Evolutionary conservation across 2,797 vertebrate species (phyloP), one percentile per base, ranked within the genome.

Genomic region (Hippocampus kuda): DNA sequence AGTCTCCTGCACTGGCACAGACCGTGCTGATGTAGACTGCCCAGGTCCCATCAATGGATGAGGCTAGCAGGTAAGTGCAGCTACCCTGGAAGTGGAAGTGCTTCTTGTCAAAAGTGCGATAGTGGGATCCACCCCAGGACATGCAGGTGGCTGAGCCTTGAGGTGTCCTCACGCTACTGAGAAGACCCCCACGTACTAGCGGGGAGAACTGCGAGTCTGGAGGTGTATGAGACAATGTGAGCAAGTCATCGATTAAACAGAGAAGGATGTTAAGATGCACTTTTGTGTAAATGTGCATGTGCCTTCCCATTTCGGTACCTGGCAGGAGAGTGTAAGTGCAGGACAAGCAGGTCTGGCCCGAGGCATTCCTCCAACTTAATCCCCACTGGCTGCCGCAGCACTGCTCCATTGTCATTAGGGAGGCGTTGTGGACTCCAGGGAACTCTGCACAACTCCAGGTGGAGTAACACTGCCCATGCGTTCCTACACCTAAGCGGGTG

Each of bases 71-170:
- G 75, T 97, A 96, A 1, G 88, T 86, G 78, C 96, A 98, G 73
- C n/a, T 80, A 18, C 95, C 93, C 63, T 88, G 77, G 81, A 96
- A 93, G 82, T 90, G 88, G 72, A 94, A 96, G 84, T 97, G 94
- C 54, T 77, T 90, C 44, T 91, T 89, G 0, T 97, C 95, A 34
- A 97, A 98, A 60, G 90, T 92, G 56, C 90, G 92, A 77, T 91
- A 95, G 65, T 93, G 92, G 13, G 91, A 87, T 16, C 94, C 90
- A 0, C 92, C 93, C 95, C 94, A 97, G 64, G 91, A 83, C 80
- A 89, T 71, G 66, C 96, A 97, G 16, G 90, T 89, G 74, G 91
- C 91, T 0, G 85, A 90, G 27, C 84, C 86, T 66, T 80, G 89
- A 59, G 68, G 86, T 59, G 68, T 71, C 72, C 80, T 49, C 73